phyloP scores from a whole-genome alignment of 2,113 vertebrate species.

The Tylochromis polylepis region DNA sequence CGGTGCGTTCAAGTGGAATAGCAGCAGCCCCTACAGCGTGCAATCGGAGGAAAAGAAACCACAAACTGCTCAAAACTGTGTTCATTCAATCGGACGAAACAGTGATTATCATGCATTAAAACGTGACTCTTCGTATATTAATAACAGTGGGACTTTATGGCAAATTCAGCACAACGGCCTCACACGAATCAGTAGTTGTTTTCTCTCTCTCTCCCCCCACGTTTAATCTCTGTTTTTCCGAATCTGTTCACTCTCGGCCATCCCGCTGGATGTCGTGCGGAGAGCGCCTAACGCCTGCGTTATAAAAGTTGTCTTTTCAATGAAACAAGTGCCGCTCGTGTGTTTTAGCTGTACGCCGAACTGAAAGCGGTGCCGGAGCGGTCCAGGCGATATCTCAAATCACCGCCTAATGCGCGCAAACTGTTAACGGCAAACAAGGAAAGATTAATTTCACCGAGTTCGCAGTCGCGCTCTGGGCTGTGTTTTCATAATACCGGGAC shows the following conservation, averaged over 20 bases:
- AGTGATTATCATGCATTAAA: fast-evolving
- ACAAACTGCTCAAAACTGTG: not conserved
- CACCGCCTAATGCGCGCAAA: fast-evolving
- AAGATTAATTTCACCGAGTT: not conserved
- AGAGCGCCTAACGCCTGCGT: not conserved
- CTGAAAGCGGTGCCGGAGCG: fast-evolving
- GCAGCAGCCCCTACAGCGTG: constrained; percentile 6
- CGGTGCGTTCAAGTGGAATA: constrained; percentile 18
- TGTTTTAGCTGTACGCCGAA: not conserved
- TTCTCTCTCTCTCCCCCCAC: fast-evolving
- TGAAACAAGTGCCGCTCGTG: not conserved
- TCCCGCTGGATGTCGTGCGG: not conserved
- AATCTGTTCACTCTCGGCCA: not conserved
- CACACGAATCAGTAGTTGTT: not conserved
- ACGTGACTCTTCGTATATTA: fast-evolving
- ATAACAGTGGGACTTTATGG: fast-evolving
- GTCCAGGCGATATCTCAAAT: fast-evolving
- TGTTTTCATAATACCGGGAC: not conserved
- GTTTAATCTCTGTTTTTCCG: not conserved
- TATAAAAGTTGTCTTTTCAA: constrained; percentile 2
- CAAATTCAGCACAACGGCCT: not conserved
- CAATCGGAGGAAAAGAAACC: not conserved
- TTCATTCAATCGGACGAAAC: fast-evolving
- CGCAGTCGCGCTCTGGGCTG: not conserved
- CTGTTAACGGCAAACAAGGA: not conserved